Conservation (phyloP, 1,140 invertebrate genomes). For the Drosophila ambigua region DNA sequence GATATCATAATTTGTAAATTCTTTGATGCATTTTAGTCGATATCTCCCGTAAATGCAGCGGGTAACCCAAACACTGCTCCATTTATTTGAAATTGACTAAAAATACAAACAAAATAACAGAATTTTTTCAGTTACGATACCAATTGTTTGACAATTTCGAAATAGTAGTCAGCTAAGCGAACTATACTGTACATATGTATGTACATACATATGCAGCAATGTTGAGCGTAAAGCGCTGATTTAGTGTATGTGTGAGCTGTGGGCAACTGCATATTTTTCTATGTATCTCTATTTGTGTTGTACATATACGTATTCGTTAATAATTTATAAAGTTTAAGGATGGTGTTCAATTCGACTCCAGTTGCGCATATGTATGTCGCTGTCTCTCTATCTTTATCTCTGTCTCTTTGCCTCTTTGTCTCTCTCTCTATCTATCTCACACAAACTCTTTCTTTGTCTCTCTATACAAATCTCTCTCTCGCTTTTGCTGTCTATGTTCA, state of each 20-base stretch:
- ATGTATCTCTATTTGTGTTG: too few relatives aligned
- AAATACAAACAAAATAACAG: neutral
- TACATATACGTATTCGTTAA: too few relatives aligned
- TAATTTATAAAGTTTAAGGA: constrained; percentile 24
- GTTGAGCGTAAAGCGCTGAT: neutral
- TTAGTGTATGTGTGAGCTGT: too few relatives aligned
- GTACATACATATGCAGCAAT: constrained; percentile 13
- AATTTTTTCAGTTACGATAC: neutral
- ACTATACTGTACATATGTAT: too few relatives aligned
- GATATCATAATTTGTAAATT: too few relatives aligned
- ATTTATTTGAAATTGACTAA: too few relatives aligned
- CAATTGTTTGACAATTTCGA: constrained; percentile 12
- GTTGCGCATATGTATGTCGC: neutral
- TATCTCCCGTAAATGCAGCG: too few relatives aligned
- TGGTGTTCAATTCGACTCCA: constrained; percentile 21
- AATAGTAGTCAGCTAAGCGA: neutral
- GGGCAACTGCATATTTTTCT: too few relatives aligned
- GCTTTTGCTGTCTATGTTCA: constrained; percentile 14
- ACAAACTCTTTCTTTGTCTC: neutral
- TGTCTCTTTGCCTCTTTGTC: constrained; percentile 16
- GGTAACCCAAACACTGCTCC: too few relatives aligned
- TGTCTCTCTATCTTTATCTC: constrained; percentile 4
- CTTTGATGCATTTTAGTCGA: too few relatives aligned
- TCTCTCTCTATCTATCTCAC: constrained; percentile 6
- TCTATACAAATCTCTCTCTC: neutral